phyloP scores from a whole-genome alignment of 2,888 invertebrate genomes.

The Cloeon dipterum region DNA sequence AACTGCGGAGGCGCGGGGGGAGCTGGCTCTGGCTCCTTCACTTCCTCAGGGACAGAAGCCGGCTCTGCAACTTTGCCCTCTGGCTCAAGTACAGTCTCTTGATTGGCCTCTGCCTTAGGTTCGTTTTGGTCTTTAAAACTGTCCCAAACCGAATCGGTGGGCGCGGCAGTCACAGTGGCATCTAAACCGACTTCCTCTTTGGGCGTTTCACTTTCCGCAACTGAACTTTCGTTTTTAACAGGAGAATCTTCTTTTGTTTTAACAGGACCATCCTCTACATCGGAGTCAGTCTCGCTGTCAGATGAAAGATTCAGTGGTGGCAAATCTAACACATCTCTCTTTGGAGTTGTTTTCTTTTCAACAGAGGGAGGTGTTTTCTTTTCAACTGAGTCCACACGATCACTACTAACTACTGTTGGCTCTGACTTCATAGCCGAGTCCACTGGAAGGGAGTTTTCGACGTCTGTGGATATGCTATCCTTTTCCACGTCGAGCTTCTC shows the following conservation, averaged over 20 bases:
- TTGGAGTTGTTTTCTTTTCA: slow-evolving; percentile 18
- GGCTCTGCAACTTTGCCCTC: neutral
- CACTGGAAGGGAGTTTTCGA: slow-evolving; percentile 3
- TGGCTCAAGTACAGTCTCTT: slow-evolving; percentile 3
- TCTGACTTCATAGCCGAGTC: slow-evolving; percentile 6
- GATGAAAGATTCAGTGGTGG: slow-evolving; percentile 59
- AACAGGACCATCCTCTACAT: slow-evolving; percentile 28
- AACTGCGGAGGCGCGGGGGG: slow-evolving; percentile 2
- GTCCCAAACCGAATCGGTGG: slow-evolving; percentile 45
- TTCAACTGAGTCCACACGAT: slow-evolving; percentile 5
- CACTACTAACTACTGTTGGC: slow-evolving; percentile 2
- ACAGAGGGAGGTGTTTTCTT: slow-evolving; percentile 6
- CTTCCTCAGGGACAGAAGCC: slow-evolving; percentile 11
- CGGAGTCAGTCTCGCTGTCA: slow-evolving; percentile 45
- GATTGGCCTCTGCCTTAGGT: slow-evolving; percentile 24
- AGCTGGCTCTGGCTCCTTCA: slow-evolving; percentile 4
- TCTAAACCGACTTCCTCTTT: slow-evolving; percentile 3
- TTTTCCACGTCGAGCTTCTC: slow-evolving; percentile 9
- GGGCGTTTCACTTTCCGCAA: slow-evolving; percentile 11
- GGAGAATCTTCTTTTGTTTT: slow-evolving; percentile 14
- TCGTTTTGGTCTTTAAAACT: slow-evolving; percentile 53
- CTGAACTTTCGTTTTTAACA: no score
- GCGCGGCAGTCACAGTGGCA: slow-evolving; percentile 21
- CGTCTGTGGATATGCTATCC: slow-evolving; percentile 6
- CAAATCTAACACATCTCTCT: slow-evolving; percentile 41